A percentile compares a stretch with the other conserved stretches of the same genome.
phyloP scores from a whole-genome alignment of 2,797 vertebrate species.

The Thaleichthys pacificus region DNA sequence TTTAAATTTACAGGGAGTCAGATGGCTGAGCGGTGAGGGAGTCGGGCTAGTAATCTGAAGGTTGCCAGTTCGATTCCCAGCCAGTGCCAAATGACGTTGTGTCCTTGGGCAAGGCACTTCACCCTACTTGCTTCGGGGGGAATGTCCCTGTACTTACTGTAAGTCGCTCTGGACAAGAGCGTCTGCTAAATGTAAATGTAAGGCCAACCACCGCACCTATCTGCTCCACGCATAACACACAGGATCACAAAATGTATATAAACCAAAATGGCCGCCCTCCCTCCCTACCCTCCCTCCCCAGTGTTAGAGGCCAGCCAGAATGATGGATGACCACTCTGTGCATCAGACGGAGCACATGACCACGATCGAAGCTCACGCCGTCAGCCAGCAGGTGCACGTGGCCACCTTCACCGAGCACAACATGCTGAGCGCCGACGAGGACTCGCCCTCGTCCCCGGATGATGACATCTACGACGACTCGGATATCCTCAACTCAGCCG shows the following conservation, averaged over 20 bases:
- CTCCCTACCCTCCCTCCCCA: not conserved
- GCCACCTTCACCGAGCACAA: constrained; percentile 90
- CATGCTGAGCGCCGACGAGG: constrained; percentile 95
- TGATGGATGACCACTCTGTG: constrained; percentile 92
- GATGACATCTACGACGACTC: constrained; percentile 96
- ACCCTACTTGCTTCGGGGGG: no score
- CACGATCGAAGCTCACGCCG: constrained; percentile 93
- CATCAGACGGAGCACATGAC: constrained; percentile 93
- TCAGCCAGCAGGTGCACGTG: constrained; percentile 90
- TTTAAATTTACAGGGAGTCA: no score
- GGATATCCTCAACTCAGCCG: constrained; percentile 96
- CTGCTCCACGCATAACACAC: not conserved
- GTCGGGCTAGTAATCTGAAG: no score
- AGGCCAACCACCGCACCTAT: no score
- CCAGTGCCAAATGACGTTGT: no score
- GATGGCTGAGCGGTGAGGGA: no score
- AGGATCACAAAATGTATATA: not conserved
- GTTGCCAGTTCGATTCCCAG: no score
- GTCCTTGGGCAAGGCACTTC: no score
- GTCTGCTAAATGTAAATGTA: no score
- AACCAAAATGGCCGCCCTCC: not conserved
- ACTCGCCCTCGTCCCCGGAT: constrained; percentile 94
- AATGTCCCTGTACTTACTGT: no score
- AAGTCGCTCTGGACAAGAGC: no score
- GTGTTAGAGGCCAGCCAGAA: constrained; percentile 39